Evolutionary conservation across 2,888 invertebrate species (phyloP).

Genomic region (Byasa hedistus): DNA sequence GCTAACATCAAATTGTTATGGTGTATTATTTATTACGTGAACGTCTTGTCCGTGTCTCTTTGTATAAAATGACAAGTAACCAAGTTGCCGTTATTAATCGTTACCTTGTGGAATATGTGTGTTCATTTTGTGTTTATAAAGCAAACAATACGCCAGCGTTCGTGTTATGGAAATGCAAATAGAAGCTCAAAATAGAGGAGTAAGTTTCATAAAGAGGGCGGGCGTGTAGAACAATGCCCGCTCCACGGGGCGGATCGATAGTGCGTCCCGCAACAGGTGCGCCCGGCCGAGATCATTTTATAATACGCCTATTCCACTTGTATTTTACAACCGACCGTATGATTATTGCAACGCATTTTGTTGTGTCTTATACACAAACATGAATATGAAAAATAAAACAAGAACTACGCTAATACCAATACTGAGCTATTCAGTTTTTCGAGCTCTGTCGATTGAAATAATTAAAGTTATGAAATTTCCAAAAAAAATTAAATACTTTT

Average conservation of each 20-base stretch:
- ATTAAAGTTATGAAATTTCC: no score
- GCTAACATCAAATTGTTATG: no score
- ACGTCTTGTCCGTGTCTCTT: no score
- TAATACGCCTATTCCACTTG: constrained; percentile 9
- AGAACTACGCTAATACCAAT: no score
- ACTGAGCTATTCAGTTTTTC: no score
- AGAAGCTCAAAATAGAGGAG: constrained; percentile 27
- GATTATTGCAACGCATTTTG: not conserved
- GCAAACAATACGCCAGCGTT: constrained; percentile 14
- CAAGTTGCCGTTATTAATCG: no score
- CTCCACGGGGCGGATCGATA: constrained; percentile 35
- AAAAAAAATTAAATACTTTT: no score
- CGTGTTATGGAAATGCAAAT: constrained; percentile 28
- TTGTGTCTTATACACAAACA: not conserved
- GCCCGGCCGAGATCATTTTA: constrained; percentile 25
- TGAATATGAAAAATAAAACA: no score
- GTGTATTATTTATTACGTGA: no score
- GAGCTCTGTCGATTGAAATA: no score
- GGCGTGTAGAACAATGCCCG: constrained; percentile 35
- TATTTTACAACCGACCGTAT: not conserved
- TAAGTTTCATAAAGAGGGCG: constrained; percentile 30
- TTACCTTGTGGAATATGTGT: not conserved
- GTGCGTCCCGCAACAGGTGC: constrained; percentile 29
- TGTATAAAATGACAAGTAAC: no score
- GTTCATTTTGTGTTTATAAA: constrained; percentile 5